Base-by-base conservation (phyloP, 2,113 vertebrate species). In the Gallinago jamesoni region DNA sequence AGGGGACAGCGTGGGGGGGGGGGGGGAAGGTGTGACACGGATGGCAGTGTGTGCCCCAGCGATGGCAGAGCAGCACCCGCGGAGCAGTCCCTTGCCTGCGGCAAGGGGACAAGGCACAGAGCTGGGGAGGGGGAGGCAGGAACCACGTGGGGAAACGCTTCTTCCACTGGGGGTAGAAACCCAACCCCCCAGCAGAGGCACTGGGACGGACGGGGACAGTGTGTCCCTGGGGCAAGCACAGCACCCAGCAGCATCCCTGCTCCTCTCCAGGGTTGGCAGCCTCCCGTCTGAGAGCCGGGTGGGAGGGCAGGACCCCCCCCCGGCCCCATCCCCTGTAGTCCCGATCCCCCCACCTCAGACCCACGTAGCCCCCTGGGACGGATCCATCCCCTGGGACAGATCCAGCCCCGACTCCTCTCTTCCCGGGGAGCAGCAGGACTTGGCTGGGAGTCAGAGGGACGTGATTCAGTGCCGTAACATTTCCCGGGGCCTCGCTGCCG, bases 31-130 rank as follows among this genome's bases (percentile, higher is more conserved):
- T 2, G 1, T 4, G 48, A 50, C 48, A 47, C 45, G 7, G 48
- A n/a, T 8, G 30, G 50, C n/a, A 14, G 57, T 1, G 20, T 5
- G 17, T 3, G 14, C 28, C 12, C 10, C 48, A 22, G 24, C 2
- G 5, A 3, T 6, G 31, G 67, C 39, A 62, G 22, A 39, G 27
- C 21, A 25, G 33, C 2, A 1, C 14, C 24, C 8, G 3, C 12
- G 18, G 63, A 10, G 21, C 22, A 30, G 43, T 16, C 25, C 43
- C 41, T 27, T 7, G 20, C 4, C 59, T 14, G 25, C 21, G 2
- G 77, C 0, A 7, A 10, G 70, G n/a, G 17, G 11, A n/a, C 45
- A 25, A 10, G 48, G 39, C 1, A 3, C 4, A 19, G 68, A 5
- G 30, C 39, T 20, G 35, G 28, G 43, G 5, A 37, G 22, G 50